Base-by-base conservation (phyloP, 1,140 invertebrate species). In the Drosophila arizonae region DNA sequence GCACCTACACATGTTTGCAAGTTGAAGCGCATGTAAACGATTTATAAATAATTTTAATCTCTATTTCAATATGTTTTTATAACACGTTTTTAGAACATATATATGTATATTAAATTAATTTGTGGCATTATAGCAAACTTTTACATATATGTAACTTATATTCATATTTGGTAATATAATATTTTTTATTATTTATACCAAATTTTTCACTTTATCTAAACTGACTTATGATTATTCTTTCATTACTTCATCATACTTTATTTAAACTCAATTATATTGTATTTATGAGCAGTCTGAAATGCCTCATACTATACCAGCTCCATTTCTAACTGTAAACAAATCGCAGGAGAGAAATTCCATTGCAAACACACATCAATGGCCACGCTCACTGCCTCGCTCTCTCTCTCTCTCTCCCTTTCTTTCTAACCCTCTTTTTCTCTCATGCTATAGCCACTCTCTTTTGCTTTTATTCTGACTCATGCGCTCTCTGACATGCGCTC, bases 301-400 rank as follows among this genome's bases (percentile, higher is more conserved):
- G 50, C 50, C 21, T 4, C 1, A 9, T n/a, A 8, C 36, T 15
- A 26, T 48, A 24, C 6, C 26, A 45, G 33, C 26, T 5, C 33
- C 33, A 30, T 4, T 72, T 65, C 72, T 79, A 76, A 72, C 66
- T 65, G 82, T 86, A 87, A 86, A 87, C 84, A 86, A 82, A 79
- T 79, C 48, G 60, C 58, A 41, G 55, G 60, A 76, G 70, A 81
- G 79, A 61, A 78, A 78, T 78, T 71, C 75, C 70, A 63, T 63
- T 81, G 54, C 80, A 62, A 55, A 39, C 54, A 78, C 57, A 77
- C 46, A 63, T 77, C 36, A 41, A 54, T 17, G 43, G 54, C 43
- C 24, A 36, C 33, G 6, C 33, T 51, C 51, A 45, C 54, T 43
- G 17, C 8, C 5, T 24, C 24, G 33, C 33, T 36, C 33, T 36